These are phyloP conservation scores for Daphoenositta chrysoptera DNA, from an alignment of 2,113 vertebrate species.

Conservation along the genomic window DNA sequence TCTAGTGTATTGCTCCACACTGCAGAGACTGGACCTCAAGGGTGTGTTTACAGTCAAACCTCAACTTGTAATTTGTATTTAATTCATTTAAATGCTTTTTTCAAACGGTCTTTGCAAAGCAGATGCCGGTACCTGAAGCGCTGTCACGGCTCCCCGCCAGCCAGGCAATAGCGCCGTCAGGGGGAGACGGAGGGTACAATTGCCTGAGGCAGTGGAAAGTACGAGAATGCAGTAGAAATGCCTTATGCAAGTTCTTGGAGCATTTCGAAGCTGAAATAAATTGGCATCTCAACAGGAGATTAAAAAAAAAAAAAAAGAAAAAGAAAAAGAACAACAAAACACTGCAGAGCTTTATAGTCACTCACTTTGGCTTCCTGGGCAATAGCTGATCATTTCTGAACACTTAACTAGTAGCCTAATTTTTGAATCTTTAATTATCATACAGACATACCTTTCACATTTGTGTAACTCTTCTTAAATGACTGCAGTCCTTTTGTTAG, in stretches of 20 bases:
- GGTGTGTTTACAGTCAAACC: not conserved
- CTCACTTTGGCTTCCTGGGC: not conserved
- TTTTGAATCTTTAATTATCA: not conserved
- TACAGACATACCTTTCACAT: not conserved
- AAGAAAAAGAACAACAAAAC: not conserved
- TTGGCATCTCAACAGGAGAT: not conserved
- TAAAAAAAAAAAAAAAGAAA: not conserved
- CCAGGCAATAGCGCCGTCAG: not conserved
- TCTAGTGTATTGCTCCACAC: not conserved
- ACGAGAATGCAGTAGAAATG: not conserved
- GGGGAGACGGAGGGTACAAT: constrained; percentile 44
- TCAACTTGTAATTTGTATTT: not conserved
- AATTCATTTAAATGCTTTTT: not conserved
- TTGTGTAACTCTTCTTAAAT: not conserved
- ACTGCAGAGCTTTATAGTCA: not conserved
- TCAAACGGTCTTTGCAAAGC: not conserved
- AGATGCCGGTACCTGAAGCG: not conserved
- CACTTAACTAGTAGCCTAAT: not conserved
- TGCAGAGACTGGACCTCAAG: not conserved
- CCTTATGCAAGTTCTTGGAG: not conserved
- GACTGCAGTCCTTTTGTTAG: not conserved
- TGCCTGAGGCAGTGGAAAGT: not conserved
- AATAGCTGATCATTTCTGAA: not conserved
- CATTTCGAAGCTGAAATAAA: not conserved
- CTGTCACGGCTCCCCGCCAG: not conserved